These are phyloP conservation scores for Drosophila nikananu DNA, from an alignment of 1,140 invertebrate genomes.

Conservation along the genomic window DNA sequence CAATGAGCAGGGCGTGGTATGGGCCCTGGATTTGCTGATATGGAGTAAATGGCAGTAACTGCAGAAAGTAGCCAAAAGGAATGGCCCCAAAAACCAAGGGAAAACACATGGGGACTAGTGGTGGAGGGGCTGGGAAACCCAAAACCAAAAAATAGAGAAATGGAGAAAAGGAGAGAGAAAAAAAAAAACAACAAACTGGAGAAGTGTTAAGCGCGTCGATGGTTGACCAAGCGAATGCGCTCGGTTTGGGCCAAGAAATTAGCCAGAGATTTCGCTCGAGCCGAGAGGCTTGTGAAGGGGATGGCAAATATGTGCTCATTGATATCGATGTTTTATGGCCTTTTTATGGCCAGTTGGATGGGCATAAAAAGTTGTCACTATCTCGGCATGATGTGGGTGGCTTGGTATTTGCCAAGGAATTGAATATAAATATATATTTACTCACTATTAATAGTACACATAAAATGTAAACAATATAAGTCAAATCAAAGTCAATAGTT, in stretches of 20 bases:
- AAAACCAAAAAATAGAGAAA: slow-evolving; percentile 1
- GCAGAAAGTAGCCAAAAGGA: slow-evolving; percentile 58
- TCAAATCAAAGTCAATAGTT: slow-evolving; percentile 1
- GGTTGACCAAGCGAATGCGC: slow-evolving; percentile 48
- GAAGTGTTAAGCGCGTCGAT: slow-evolving; percentile 41
- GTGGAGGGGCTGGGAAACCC: background rate
- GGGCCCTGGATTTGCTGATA: slow-evolving; percentile 54
- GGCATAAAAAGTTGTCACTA: slow-evolving; percentile 49
- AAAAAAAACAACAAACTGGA: background rate
- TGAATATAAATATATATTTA: slow-evolving; percentile 37
- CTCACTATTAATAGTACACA: slow-evolving; percentile 21
- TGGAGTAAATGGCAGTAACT: slow-evolving; percentile 55
- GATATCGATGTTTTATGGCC: slow-evolving; percentile 55
- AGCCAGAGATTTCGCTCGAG: slow-evolving; percentile 45
- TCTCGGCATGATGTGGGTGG: slow-evolving; percentile 37
- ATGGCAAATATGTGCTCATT: slow-evolving; percentile 51
- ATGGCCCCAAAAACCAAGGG: slow-evolving; percentile 23
- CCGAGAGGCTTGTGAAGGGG: slow-evolving; percentile 21
- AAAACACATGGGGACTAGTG: slow-evolving; percentile 4
- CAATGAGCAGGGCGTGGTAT: slow-evolving; percentile 47
- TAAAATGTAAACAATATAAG: slow-evolving; percentile 24
- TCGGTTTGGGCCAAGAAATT: slow-evolving; percentile 45
- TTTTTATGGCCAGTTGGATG: slow-evolving; percentile 31
- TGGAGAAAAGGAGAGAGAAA: background rate
- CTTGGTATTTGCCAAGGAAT: slow-evolving; percentile 23